Base-by-base conservation (phyloP, 2,113 vertebrate species). In the Cyrtonyx montezumae region DNA sequence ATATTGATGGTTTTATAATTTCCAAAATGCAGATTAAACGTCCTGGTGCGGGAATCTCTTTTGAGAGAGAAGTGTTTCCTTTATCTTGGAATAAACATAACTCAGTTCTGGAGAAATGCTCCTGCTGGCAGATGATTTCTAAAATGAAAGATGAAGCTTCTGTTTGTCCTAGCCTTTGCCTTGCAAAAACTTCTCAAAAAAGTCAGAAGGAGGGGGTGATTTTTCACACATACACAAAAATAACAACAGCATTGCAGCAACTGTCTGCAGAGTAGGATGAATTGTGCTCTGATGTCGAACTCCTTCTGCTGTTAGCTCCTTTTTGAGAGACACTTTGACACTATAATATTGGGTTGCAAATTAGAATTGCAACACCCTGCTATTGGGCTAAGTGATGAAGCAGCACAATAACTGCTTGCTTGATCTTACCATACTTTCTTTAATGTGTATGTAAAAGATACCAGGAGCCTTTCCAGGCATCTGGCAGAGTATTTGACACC, bases 311-410 rank as follows among this genome's bases (percentile, higher is more conserved):
- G 58, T 84, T 84, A 79, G 87, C 78, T 94, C 11, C 0, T 87
- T 71, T 91, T 92, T 95, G 84, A 94, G 94, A 88, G 78, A 82
- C 4, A 28, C 89, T 89, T 88, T 87, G 91, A 92, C 91, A 92
- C 82, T 88, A 63, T 94, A 94, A 96, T 96, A 75, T 84, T 79
- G 91, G 91, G 84, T 93, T 96, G 96, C 93, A 95, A 92, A 93
- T 93, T 94, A 85, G 89, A 94, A 94, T 79, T 84, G 89, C 89
- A 93, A 84, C 94, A 96, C 91, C 84, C 87, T 84, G 81, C 81
- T 89, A 89, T 73, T 96, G 89, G 96, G 88, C 95, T 83, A 90
- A 90, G 90, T 56, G 89, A 90, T 87, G 83, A 95, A 94, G 90
- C 61, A 68, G 83, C 88, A 75, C 91, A 91, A 75, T 88, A 88